Evolutionary conservation across 2,888 invertebrate genomes (phyloP).

Genomic region (Isotomurus palustris): DNA sequence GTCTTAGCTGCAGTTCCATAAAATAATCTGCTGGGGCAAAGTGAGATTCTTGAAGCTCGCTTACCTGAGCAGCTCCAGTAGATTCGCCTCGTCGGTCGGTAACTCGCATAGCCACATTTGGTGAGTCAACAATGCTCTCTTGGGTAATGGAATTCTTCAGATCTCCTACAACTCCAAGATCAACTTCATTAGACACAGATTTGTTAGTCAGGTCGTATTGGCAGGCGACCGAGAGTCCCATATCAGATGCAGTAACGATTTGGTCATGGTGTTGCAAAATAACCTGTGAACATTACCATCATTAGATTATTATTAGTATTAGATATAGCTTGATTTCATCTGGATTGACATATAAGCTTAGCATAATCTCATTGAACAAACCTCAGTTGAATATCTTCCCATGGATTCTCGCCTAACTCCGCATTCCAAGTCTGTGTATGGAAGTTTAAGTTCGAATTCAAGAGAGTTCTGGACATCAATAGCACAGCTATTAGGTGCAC

Average conservation of each 20-base stretch:
- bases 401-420: slow-evolving; percentile 84
- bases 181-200: slow-evolving; percentile 84
- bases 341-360: too few species aligned
- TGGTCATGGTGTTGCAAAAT: slow-evolving; percentile 88
- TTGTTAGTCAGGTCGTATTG: slow-evolving; percentile 92
- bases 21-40: not conserved
- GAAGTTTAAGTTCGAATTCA: slow-evolving; percentile 87
- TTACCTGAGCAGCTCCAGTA: slow-evolving; percentile 46
- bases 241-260: slow-evolving; percentile 88
- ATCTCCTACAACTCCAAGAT: slow-evolving; percentile 71
- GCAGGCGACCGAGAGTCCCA: slow-evolving; percentile 87
- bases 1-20: not conserved
- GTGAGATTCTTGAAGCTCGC: not conserved
- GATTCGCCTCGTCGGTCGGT: slow-evolving; percentile 46
- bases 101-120: slow-evolving; percentile 81
- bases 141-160: slow-evolving; percentile 80
- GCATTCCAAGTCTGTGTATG: slow-evolving; percentile 86
- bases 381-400: slow-evolving; percentile 83
- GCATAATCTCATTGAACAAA: slow-evolving; percentile 48
- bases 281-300: slow-evolving; percentile 26
- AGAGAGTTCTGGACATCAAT: slow-evolving; percentile 80
- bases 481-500: slow-evolving; percentile 87
- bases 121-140: slow-evolving; percentile 86
- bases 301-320: too few species aligned
- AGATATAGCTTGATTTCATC: too few species aligned